Percentiles rank a stretch among this genome's conserved stretches.
Conservation (phyloP, 2,113 vertebrate species). For the Gavialis gangeticus region DNA sequence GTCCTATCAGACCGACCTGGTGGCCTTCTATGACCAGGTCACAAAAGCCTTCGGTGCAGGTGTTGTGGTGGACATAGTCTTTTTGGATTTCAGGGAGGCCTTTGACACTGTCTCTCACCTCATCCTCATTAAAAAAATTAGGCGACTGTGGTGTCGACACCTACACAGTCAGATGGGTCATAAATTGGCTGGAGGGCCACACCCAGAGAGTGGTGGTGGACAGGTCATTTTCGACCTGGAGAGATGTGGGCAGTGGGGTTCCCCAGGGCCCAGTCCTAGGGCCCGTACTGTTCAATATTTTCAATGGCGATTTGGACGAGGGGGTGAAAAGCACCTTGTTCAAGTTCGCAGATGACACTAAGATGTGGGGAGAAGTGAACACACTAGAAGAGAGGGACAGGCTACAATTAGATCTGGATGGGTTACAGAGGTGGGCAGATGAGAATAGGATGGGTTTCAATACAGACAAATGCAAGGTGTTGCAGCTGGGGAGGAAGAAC, state of each 20-base stretch:
- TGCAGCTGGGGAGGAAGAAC: no score
- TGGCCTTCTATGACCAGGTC: conserved; percentile 10
- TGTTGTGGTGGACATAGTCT: conserved; percentile 29
- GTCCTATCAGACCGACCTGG: background rate
- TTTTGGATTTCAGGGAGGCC: background rate
- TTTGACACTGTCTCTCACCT: conserved; percentile 10
- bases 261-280: background rate
- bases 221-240: background rate
- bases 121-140: background rate
- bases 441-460: no score
- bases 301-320: background rate
- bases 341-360: no score
- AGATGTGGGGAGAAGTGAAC: no score
- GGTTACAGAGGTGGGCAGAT: no score
- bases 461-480: no score
- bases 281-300: conserved; percentile 24
- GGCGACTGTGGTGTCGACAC: background rate
- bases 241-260: background rate
- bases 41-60: background rate
- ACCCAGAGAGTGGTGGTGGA: background rate
- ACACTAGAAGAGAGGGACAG: no score
- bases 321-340: no score
- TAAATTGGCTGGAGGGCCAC: background rate
- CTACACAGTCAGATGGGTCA: no score
- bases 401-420: no score